Evolutionary conservation across 2,113 vertebrate genomes (phyloP).

Genomic region (Cromileptes altivelis): DNA sequence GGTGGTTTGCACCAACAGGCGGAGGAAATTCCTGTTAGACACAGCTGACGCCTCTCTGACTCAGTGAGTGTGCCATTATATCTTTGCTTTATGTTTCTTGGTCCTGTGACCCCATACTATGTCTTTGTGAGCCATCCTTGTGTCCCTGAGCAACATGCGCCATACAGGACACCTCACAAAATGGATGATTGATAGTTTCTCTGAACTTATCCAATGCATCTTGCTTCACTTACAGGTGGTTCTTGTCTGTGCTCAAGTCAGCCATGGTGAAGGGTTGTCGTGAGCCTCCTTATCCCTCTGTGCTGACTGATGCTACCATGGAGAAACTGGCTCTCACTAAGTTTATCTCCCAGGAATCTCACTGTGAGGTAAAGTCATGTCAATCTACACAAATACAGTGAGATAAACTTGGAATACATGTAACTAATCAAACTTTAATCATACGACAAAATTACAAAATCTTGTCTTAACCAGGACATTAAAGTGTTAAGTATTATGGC

Average conservation of each 20-base stretch:
- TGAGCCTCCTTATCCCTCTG: constrained; percentile 92
- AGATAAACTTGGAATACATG: neutral
- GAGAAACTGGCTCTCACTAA: constrained; percentile 95
- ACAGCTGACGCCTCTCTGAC: constrained; percentile 92
- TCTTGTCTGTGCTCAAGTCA: constrained; percentile 90
- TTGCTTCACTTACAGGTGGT: constrained; percentile 85
- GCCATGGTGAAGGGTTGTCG: constrained; percentile 95
- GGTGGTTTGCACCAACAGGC: constrained; percentile 94
- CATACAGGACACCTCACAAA: neutral
- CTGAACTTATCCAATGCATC: neutral
- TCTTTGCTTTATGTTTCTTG: neutral
- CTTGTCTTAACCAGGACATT: too few species aligned
- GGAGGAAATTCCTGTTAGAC: constrained; percentile 96
- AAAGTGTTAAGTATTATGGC: too few species aligned
- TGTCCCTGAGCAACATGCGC: neutral
- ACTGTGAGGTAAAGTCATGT: constrained; percentile 88
- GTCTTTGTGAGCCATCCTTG: neutral
- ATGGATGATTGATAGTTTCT: neutral
- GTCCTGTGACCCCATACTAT: neutral
- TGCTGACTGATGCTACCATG: constrained; percentile 97
- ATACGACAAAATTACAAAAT: neutral
- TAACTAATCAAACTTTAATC: neutral
- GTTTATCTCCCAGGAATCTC: constrained; percentile 96
- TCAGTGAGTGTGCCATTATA: constrained; percentile 82
- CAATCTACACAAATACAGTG: neutral